phyloP scores from a whole-genome alignment of 2,888 invertebrate genomes.

The Pseudococcus jackbeardsleyi region DNA sequence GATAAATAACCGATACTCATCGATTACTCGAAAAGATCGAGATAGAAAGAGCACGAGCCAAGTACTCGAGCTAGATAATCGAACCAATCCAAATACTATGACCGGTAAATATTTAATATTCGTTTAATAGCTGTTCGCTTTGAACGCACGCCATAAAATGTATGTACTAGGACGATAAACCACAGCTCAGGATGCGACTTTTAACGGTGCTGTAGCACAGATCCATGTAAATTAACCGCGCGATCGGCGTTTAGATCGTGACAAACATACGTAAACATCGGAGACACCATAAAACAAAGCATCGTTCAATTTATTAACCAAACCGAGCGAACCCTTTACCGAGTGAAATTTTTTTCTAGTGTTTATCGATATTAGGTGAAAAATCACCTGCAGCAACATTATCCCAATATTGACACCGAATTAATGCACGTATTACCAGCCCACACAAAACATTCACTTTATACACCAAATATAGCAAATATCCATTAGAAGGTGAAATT shows the following conservation, averaged over 20 bases:
- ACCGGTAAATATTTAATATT: slow-evolving; percentile 8
- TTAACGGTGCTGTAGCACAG: slow-evolving; percentile 41
- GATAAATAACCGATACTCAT: neutral
- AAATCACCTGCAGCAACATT: neutral
- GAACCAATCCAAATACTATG: neutral
- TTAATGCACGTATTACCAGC: neutral
- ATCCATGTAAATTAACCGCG: slow-evolving; percentile 37
- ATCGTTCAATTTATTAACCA: neutral
- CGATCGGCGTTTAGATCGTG: neutral
- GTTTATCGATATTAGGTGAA: neutral
- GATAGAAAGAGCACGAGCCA: neutral
- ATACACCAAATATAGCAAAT: neutral
- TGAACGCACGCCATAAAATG: neutral
- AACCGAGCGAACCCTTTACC: neutral
- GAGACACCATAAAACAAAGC: neutral
- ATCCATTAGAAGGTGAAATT: neutral
- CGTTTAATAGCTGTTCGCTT: neutral
- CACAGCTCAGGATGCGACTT: slow-evolving; percentile 43
- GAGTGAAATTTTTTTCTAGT: slow-evolving; percentile 23
- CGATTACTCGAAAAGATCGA: neutral
- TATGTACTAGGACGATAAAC: neutral
- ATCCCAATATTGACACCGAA: slow-evolving; percentile 3
- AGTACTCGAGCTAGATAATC: neutral
- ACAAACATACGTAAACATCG: slow-evolving; percentile 18
- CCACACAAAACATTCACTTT: slow-evolving; percentile 25